Conservation (phyloP, 2,113 vertebrate species). For the Colaptes auratus region DNA sequence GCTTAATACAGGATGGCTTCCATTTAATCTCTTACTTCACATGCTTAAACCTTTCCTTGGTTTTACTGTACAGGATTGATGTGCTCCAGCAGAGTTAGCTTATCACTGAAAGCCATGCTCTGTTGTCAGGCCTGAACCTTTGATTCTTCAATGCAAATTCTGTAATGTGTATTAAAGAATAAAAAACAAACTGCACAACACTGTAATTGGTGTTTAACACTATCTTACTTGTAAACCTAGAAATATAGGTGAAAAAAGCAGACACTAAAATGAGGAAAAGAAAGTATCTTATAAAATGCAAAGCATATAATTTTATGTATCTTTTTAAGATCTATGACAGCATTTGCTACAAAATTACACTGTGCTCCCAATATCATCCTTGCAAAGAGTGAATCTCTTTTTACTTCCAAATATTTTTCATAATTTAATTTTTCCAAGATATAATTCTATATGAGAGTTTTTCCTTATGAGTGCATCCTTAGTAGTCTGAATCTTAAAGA, state of each 20-base stretch:
- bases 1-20: background rate
- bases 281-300: background rate
- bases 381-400: background rate
- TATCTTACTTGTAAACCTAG: background rate
- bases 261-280: background rate
- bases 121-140: conserved; percentile 69
- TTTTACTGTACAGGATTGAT: conserved; percentile 75
- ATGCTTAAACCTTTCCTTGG: conserved; percentile 65
- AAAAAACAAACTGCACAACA: conserved; percentile 55
- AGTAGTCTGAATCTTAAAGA: background rate
- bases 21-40: conserved; percentile 68
- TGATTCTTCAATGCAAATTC: conserved; percentile 76
- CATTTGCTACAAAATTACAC: background rate
- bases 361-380: background rate
- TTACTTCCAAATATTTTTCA: background rate
- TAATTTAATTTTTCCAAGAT: background rate
- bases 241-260: background rate
- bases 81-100: conserved; percentile 75
- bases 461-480: background rate
- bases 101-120: conserved; percentile 79
- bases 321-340: background rate
- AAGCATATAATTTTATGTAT: background rate
- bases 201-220: background rate
- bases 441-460: background rate
- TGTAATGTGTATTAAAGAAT: conserved; percentile 59